phyloP scores from a whole-genome alignment of 2,888 invertebrate genomes.

The Pseudoips prasinana region DNA sequence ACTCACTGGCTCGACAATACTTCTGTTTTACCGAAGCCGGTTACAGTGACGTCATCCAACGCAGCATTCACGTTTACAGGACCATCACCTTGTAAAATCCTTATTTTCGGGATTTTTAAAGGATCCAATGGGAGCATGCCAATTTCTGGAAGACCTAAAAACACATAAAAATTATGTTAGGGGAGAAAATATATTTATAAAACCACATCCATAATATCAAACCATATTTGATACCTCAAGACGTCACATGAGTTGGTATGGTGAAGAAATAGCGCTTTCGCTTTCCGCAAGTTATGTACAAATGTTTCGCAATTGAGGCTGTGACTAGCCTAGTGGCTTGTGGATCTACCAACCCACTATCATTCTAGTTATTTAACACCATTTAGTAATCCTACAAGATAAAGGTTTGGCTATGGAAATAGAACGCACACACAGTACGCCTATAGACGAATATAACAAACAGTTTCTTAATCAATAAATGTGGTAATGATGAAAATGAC shows the following conservation, averaged over 20 bases:
- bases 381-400: conserved; percentile 3
- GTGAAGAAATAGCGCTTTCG: conserved; percentile 79
- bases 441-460: too few species aligned
- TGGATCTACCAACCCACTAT: conserved; percentile 46
- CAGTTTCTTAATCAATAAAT: too few species aligned
- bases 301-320: conserved; percentile 76
- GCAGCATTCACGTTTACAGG: conserved; percentile 87
- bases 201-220: conserved; percentile 17
- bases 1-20: conserved; percentile 84
- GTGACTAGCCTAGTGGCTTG: conserved; percentile 59
- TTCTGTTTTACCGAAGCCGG: conserved; percentile 84
- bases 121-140: conserved; percentile 85
- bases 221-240: conserved; percentile 36
- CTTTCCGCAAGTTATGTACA: conserved; percentile 76
- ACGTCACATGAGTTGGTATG: conserved; percentile 55
- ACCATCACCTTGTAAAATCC: conserved; percentile 86
- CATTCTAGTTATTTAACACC: conserved; percentile 18
- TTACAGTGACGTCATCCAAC: conserved; percentile 83
- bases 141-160: conserved; percentile 79
- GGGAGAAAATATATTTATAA: conserved; percentile 2
- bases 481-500: too few species aligned
- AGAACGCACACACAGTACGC: too few species aligned
- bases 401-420: neutral
- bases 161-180: conserved; percentile 1
- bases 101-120: conserved; percentile 83